Evolutionary conservation across 2,888 invertebrate species (phyloP).

Genomic region (Heliconius aoede): DNA sequence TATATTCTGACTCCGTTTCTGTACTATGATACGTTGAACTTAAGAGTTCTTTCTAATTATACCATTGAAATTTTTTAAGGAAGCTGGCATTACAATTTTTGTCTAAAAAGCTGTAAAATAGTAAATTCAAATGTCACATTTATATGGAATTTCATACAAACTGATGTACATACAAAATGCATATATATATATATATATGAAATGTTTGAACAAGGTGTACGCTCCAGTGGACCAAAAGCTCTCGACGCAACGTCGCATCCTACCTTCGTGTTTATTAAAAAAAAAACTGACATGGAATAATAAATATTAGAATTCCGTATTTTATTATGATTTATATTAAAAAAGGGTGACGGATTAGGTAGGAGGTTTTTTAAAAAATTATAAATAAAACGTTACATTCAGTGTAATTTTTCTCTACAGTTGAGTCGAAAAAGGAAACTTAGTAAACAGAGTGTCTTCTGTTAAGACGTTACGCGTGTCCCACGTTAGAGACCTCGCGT

Average conservation of each 20-base stretch:
- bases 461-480: background rate
- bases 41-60: background rate
- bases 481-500: no score
- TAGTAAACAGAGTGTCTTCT: no score
- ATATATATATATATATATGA: conserved; percentile 19
- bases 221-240: conserved; percentile 40
- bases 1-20: background rate
- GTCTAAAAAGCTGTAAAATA: conserved; percentile 5
- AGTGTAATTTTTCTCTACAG: no score
- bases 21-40: background rate
- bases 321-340: background rate
- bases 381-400: no score
- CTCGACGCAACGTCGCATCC: conserved; percentile 36
- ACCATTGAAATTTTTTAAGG: background rate
- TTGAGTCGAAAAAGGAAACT: background rate
- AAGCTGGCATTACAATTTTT: background rate
- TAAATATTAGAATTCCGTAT: conserved; percentile 7
- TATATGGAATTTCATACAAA: conserved; percentile 13
- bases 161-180: background rate
- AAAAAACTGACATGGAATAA: conserved; percentile 24
- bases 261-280: conserved; percentile 38
- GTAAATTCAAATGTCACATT: conserved; percentile 6
- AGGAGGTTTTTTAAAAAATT: no score
- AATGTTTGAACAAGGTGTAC: conserved; percentile 35
- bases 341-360: background rate